Evolutionary conservation across 2,888 invertebrate genomes (phyloP), one percentile per base, ranked within the genome.

Genomic region (Sinohyriopsis cumingii): DNA sequence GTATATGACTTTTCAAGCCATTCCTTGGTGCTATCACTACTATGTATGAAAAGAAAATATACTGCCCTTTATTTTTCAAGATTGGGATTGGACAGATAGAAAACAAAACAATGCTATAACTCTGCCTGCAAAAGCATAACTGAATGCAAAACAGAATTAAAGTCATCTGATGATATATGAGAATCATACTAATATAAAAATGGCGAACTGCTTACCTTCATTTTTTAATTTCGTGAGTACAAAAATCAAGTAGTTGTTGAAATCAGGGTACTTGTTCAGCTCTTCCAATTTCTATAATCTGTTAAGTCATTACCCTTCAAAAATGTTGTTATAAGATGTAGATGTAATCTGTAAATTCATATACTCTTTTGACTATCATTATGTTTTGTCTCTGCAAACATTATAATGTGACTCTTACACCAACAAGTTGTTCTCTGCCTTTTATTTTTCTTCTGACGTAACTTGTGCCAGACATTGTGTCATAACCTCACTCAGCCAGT

Each of bases 241-340:
- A 92, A 96, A 99, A 91, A 99, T 98, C 86, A 99, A 93, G 91
- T 99, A 99, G 91, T 98, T 99, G 91, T 99, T 99, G 91, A 99
- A 99, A 90, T 99, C 98, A 81, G 98, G 97, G 92, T 95, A 98
- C 90, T 95, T 96, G 91, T 98, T 99, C 84, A 99, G 92, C 92
- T 98, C 96, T 92, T 98, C 98, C 91, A 99, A 93, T 96, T 97
- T 98, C 97, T 99, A 91, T 62, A 68, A 69, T 67, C 28, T 54
- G 76, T 80, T 78, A 82, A 82, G 80, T 75, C 60, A 72, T 59
- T 18, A 25, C 19, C 0, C 25, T 18, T 25, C 19, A 22, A 18
- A 19, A 25, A 55, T 54, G n/a, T n/a, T 22, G 0, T 22, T 33
- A 53, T 53, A 63, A n/a, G 61, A 19, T n/a, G 22, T 25, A 61